Base-by-base conservation (phyloP, 2,113 vertebrate genomes). In the Collichthys lucidus region DNA sequence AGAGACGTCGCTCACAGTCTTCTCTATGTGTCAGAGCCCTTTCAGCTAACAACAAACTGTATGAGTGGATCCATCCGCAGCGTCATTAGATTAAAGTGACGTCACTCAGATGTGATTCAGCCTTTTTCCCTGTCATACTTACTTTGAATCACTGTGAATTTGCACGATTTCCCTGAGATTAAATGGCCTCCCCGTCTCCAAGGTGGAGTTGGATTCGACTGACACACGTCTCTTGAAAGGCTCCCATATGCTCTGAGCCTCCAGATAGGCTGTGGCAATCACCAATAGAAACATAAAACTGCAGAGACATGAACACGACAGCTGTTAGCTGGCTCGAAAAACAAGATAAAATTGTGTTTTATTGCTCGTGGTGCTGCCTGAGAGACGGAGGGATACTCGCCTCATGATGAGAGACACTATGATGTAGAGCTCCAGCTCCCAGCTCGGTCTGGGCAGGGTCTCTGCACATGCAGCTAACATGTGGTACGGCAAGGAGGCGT, bases 231-330 rank as follows among this genome's bases (percentile, higher is more conserved):
- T 96, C 89, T 96, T 96, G 92, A 99, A 99, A 22, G 98, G 97
- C 90, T 99, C 98, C 98, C 98, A 99, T 82, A 98, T 98, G 93
- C 98, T 97, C 94, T 99, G 97, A 88, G 98, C 98, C 95, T 99
- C 98, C 94, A 99, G 93, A 89, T 98, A 99, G 77, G 98, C 97
- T 24, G 97, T 97, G 94, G 95, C 97, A 55, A 99, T 98, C 67
- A 98, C 98, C 94, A 99, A 90, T 81, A 99, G 96, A 92, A 99
- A 99, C 92, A 99, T 97, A 19, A 94, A 96, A 81, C 98, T 99
- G 92, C 11, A 26, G 49, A 83, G 10, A 76, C 22, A 61, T 2
- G 4, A 35, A 92, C 4, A 96, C 89, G 4, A 66, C n/a, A 76
- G 35, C 10, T 0, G 4, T 26, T 7, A 52, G 56, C 1, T 12